Conservation (phyloP, 1,140 invertebrate genomes). For the Pemphigus obesinymphae region DNA sequence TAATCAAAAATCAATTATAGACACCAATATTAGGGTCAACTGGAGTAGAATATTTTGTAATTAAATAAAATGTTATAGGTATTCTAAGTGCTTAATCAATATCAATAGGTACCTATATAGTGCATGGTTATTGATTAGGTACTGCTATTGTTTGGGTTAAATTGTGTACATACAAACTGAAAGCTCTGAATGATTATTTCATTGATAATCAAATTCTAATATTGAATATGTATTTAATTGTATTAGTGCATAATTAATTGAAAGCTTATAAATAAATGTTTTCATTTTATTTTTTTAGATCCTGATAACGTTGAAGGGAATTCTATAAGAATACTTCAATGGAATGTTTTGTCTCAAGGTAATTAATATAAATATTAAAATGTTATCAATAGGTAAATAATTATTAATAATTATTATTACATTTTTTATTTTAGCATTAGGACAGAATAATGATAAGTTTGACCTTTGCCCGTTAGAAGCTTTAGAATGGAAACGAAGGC, state of each 20-base stretch:
- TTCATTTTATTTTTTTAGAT: conserved; percentile 10
- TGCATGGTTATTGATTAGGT: not conserved
- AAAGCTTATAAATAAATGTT: not conserved
- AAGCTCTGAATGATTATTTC: too few relatives aligned
- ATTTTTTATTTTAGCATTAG: conserved; percentile 57
- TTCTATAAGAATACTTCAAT: conserved; percentile 64
- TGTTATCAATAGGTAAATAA: not conserved
- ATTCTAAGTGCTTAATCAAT: not conserved
- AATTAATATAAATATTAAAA: conserved; percentile 45
- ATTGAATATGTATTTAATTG: not conserved
- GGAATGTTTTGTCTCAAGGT: conserved; percentile 75
- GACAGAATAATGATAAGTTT: conserved; percentile 69
- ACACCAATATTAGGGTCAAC: not conserved
- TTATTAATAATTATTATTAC: not conserved
- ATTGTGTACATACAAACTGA: not conserved
- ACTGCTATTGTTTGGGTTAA: not conserved
- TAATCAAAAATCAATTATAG: too few relatives aligned
- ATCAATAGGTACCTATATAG: not conserved
- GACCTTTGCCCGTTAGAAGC: conserved; percentile 66
- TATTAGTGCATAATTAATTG: not conserved
- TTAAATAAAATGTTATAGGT: not conserved
- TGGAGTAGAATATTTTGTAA: not conserved
- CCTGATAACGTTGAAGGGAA: not conserved
- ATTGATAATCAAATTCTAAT: not conserved
- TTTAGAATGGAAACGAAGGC: conserved; percentile 64